Conservation (phyloP, 2,113 vertebrate genomes). For the Vombatus ursinus region DNA sequence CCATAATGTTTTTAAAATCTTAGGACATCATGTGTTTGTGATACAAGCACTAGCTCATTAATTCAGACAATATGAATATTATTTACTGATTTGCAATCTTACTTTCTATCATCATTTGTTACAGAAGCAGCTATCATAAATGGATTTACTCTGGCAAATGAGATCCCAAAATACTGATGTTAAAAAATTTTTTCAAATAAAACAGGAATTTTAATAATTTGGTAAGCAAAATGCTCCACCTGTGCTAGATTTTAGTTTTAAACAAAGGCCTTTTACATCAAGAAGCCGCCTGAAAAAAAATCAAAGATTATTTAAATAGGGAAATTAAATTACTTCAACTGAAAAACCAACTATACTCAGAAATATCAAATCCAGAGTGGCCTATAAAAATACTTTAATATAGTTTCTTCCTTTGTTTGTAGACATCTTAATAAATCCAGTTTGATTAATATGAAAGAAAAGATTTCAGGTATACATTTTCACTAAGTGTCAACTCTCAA, state of each 20-base stretch:
- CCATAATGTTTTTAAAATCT: constrained; percentile 49
- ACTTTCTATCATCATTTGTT: constrained; percentile 62
- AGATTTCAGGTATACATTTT: constrained; percentile 38
- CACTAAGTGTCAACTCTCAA: constrained; percentile 31
- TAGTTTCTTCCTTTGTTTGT: background rate
- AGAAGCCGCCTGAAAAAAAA: constrained; percentile 48
- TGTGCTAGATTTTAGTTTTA: constrained; percentile 29
- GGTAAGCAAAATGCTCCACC: background rate
- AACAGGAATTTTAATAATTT: constrained; percentile 52
- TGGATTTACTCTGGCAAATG: constrained; percentile 56
- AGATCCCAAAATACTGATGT: constrained; percentile 59
- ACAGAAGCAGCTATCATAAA: constrained; percentile 71
- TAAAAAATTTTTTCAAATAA: constrained; percentile 55
- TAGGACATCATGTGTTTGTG: constrained; percentile 48
- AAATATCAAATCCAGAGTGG: constrained; percentile 34
- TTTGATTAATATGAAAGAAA: constrained; percentile 27
- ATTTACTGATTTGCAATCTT: constrained; percentile 51
- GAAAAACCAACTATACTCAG: constrained; percentile 48
- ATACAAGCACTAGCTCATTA: background rate
- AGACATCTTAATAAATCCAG: background rate
- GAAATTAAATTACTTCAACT: constrained; percentile 34
- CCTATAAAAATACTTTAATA: constrained; percentile 24
- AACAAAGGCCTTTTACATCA: constrained; percentile 19
- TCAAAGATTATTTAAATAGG: constrained; percentile 46
- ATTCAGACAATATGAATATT: constrained; percentile 56